Conservation (phyloP, 2,888 invertebrate genomes). For the Dryococelus australis region DNA sequence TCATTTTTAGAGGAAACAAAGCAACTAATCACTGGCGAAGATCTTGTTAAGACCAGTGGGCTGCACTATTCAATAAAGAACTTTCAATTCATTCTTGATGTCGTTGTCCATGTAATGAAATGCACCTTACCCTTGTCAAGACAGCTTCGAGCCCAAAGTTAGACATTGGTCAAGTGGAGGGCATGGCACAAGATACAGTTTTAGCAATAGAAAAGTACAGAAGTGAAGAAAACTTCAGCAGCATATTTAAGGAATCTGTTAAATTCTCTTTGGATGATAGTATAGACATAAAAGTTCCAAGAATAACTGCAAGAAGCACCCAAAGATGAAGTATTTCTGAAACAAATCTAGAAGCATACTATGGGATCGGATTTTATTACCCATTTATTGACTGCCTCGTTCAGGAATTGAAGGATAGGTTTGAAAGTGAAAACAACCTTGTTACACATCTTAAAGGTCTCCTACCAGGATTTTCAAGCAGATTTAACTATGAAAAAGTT, state of each 20-base stretch:
- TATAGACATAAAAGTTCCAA: too few relatives aligned
- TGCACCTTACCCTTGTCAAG: too few relatives aligned
- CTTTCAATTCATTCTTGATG: too few relatives aligned
- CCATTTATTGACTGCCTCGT: neutral
- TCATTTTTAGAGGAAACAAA: neutral
- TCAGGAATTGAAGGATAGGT: slow-evolving; percentile 18
- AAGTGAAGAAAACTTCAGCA: neutral
- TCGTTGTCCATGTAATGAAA: too few relatives aligned
- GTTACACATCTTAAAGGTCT: neutral
- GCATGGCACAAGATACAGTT: neutral
- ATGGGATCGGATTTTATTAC: too few relatives aligned
- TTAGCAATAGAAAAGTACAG: neutral
- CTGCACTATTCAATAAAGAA: too few relatives aligned
- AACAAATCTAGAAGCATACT: too few relatives aligned
- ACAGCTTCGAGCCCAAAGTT: too few relatives aligned
- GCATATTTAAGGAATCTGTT: neutral
- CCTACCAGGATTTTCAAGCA: neutral
- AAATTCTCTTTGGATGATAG: too few relatives aligned
- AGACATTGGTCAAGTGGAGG: neutral
- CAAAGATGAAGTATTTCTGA: too few relatives aligned
- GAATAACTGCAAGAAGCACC: too few relatives aligned
- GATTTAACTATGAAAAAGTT: neutral
- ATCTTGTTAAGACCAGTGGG: neutral
- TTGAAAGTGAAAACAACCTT: neutral
- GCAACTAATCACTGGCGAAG: neutral